phyloP scores from a whole-genome alignment of 2,888 invertebrate species.

The Thereva unica region DNA sequence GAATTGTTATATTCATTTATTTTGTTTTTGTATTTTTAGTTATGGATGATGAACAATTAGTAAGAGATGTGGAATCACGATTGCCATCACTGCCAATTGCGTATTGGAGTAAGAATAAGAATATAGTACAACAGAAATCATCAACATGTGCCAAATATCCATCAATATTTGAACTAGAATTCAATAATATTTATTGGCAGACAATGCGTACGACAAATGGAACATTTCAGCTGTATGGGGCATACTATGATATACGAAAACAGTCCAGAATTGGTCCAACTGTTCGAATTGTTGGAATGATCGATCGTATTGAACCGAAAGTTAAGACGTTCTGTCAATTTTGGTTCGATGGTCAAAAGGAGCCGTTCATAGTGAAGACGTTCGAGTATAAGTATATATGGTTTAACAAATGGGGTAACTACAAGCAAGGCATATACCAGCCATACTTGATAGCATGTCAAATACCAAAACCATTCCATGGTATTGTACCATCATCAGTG shows the following conservation, averaged over 20 bases:
- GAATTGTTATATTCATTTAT: neutral
- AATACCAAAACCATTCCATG: slow-evolving; percentile 74
- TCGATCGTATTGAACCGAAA: slow-evolving; percentile 84
- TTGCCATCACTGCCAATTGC: slow-evolving; percentile 83
- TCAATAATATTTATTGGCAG: slow-evolving; percentile 94
- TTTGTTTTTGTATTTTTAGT: slow-evolving; percentile 44
- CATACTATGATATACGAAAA: slow-evolving; percentile 82
- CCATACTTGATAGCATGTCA: slow-evolving; percentile 89
- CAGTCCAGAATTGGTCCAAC: slow-evolving; percentile 80
- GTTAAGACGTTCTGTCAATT: slow-evolving; percentile 83
- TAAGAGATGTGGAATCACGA: slow-evolving; percentile 76
- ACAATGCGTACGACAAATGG: slow-evolving; percentile 79
- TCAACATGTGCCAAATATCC: slow-evolving; percentile 82
- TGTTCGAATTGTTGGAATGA: slow-evolving; percentile 84
- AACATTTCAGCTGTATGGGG: slow-evolving; percentile 89
- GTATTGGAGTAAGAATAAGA: slow-evolving; percentile 83
- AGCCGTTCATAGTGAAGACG: slow-evolving; percentile 78
- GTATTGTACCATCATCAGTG: slow-evolving; percentile 78
- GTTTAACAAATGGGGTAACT: slow-evolving; percentile 94
- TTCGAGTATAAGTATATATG: slow-evolving; percentile 93
- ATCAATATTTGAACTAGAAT: slow-evolving; percentile 86
- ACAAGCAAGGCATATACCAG: slow-evolving; percentile 87
- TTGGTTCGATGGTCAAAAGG: slow-evolving; percentile 84
- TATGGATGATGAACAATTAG: slow-evolving; percentile 71
- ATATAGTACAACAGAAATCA: slow-evolving; percentile 64